Evolutionary conservation across 2,113 vertebrate species (phyloP), one percentile per base, ranked within the genome.

Genomic region (Rhabdomys dilectus): DNA sequence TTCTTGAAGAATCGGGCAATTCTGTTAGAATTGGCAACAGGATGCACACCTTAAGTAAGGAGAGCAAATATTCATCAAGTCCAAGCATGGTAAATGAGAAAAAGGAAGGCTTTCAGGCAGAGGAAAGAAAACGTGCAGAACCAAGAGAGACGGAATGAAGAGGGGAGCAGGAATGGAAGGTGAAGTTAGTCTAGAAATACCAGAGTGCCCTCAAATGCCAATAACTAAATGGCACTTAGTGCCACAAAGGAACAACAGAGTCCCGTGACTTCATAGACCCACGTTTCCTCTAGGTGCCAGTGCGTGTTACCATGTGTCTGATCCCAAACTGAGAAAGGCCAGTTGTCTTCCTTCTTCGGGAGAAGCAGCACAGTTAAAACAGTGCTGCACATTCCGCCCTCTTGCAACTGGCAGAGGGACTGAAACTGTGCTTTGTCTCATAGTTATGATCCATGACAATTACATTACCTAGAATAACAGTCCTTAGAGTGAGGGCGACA

Each of bases 361-460:
- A 97, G 97, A 96, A 84, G 90, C 94, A 89, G 0, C n/a, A 7
- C 26, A 73, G 86, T 97, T 62, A 88, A 96, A 98, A 97, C 29
- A 64, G 82, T 87, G 3, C 56, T 93, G 68, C 76, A 24, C 68
- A 76, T 75, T 87, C 11, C 24, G 34, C 92, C 73, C n/a, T 95
- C 88, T 87, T 76, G 58, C 51, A 86, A 60, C 81, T 53, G 89
- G 80, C 73, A 0, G 0, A 1, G 1, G 56, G n/a, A 56, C 93
- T 96, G 95, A 98, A 75, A 29, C 85, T 51, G 70, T 15, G 58
- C 93, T 95, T 7, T 87, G 95, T 94, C 75, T 73, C 60, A 1
- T 70, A 39, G 58, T 36, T 75, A 58, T 64, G 89, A 93, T 95
- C 88, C 95, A 88, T 58, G 17, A 89, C 85, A 96, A 85, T 97